Base-by-base conservation (phyloP, 2,797 vertebrate species). In the Moxostoma hubbsi region DNA sequence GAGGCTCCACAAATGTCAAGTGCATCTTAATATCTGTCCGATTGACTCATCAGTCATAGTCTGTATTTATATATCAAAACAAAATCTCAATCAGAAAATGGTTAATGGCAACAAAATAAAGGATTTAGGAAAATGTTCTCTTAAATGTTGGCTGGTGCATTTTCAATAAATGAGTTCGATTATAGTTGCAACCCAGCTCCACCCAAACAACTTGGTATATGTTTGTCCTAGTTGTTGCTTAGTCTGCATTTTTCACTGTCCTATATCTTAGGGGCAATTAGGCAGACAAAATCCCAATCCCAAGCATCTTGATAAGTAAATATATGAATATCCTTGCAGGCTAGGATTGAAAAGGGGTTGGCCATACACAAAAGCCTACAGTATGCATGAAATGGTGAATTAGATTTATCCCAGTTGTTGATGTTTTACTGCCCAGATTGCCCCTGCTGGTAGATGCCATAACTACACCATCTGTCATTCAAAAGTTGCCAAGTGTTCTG, bases 211-310 rank as follows among this genome's bases (percentile, higher is more conserved):
- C 55, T 85, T 53, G 5, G 84, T 85, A 85, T 85, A 81, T 79
- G 68, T 82, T 81, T 85, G 82, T 75, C 69, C 73, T 65, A 75
- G 75, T 62, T 84, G 79, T 43, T 51, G 78, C 77, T 73, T 59
- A 79, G 58, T 73, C 15, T 18, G 57, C 85, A 66, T 77, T 76
- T 87, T 87, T 86, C 81, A 83, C 83, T 88, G 85, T 87, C 78
- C 85, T 83, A 65, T 6, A 83, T 86, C 82, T 81, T 57, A 45
- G 58, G 82, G 75, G 83, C 79, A 75, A 83, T 78, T 80, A 73
- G 81, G 77, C 65, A 64, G 75, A 84, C 85, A 83, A 80, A 78
- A 79, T 81, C 83, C 71, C 63, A 78, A 45, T 57, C 50, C 53
- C 46, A 53, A 45, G 4, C 63, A 77, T 75, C 66, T 77, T 58